Evolutionary conservation across 2,797 vertebrate species (phyloP).

Genomic region (Neoniphon sammara): DNA sequence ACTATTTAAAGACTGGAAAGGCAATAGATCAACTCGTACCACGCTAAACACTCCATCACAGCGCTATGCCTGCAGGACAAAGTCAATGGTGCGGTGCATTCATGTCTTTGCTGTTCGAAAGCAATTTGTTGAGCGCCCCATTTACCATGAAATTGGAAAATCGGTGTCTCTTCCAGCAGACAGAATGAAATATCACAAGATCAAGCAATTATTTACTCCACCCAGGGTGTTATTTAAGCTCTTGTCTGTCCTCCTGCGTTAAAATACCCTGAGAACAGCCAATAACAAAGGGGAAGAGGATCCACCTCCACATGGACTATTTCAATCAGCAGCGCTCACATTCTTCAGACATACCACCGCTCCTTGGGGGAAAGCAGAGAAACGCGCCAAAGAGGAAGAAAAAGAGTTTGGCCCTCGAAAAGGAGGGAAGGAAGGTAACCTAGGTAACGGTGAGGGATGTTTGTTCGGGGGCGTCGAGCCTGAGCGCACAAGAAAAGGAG

Average conservation of each 20-base stretch:
- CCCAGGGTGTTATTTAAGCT: slow-evolving; percentile 24
- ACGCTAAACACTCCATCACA: slow-evolving; percentile 25
- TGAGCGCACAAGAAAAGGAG: slow-evolving; percentile 37
- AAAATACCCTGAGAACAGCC: slow-evolving; percentile 16
- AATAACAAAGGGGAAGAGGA: slow-evolving; percentile 20
- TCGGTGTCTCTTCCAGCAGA: slow-evolving; percentile 25
- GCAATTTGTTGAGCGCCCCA: slow-evolving; percentile 30
- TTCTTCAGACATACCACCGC: neutral
- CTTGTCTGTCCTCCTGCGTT: slow-evolving; percentile 1
- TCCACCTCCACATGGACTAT: slow-evolving; percentile 49
- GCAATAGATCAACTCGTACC: slow-evolving; percentile 35
- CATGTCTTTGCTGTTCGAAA: slow-evolving; percentile 33
- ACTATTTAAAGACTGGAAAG: slow-evolving; percentile 56
- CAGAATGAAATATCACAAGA: slow-evolving; percentile 34
- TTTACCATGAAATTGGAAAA: slow-evolving; percentile 47
- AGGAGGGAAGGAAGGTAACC: slow-evolving; percentile 29
- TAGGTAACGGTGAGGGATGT: slow-evolving; percentile 48
- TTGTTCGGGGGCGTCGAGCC: slow-evolving; percentile 28
- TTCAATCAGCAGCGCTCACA: slow-evolving; percentile 28
- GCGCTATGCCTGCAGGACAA: slow-evolving; percentile 40
- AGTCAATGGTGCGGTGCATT: neutral
- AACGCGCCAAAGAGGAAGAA: slow-evolving; percentile 18
- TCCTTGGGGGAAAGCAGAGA: slow-evolving; percentile 12
- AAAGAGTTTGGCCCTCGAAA: slow-evolving; percentile 15
- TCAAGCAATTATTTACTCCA: slow-evolving; percentile 27